Base-by-base conservation (phyloP, 2,797 vertebrate species). In the Spinibarbus caldwelli region DNA sequence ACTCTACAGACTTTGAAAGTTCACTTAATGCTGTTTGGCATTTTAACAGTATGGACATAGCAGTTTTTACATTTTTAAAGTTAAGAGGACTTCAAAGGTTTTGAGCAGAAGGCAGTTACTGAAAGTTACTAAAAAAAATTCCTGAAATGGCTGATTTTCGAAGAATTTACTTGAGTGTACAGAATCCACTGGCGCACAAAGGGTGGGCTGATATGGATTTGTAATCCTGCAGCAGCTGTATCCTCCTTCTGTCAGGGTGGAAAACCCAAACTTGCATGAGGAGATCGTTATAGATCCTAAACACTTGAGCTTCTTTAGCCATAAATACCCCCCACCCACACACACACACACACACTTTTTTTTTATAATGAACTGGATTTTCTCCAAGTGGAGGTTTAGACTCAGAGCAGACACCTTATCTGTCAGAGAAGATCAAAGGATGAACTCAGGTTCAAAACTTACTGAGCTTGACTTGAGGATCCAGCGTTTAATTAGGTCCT, bases 371-470 rank as follows among this genome's bases (percentile, higher is more conserved):
- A 92, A 89, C 86, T 91, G 88, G 85, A 88, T 86, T 79, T 87
- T 75, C 71, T 89, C 86, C 89, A 89, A 83, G 64, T 57, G 76
- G 70, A 84, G 79, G 77, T 78, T 88, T 86, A 87, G 85, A 70
- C 70, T 82, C 31, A 52, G 75, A 83, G 34, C 89, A 84, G 86
- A 89, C 88, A 87, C 86, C 87, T 90, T 89, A 89, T 90, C 90
- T 89, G 86, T 90, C 90, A 89, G 68, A 86, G n/a, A 80, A 86
- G 88, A 92, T 92, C 88, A 91, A 89, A 89, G 88, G 86, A 82
- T 80, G 52, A 77, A 79, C 72, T 67, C 41, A 38, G 86, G 84
- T 90, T 86, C 81, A 88, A 64, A 87, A 83, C 82, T 73, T 80
- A 57, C 52, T 41, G 43, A 85, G 78, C 83, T 77, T 49, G 29